Evolutionary conservation across 2,113 vertebrate genomes (phyloP).

Genomic region (Tinamus guttatus): DNA sequence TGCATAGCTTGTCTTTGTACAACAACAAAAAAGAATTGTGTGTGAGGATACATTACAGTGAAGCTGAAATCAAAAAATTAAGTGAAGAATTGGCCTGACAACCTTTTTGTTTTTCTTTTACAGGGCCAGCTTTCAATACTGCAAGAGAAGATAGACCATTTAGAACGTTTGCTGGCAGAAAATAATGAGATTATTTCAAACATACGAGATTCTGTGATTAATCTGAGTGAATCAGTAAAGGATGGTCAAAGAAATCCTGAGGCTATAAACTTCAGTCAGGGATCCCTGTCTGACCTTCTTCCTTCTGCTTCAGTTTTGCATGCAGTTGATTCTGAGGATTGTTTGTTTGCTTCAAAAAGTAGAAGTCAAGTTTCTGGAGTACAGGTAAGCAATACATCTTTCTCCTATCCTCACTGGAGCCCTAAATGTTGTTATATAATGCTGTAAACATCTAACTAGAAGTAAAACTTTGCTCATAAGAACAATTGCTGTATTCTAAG

Average conservation of each 20-base stretch:
- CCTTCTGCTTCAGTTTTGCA: constrained; percentile 54
- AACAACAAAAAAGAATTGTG: neutral
- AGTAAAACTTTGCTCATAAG: neutral
- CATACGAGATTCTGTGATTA: constrained; percentile 88
- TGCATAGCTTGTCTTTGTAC: neutral
- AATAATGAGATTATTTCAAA: constrained; percentile 93
- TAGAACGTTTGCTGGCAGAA: constrained; percentile 88
- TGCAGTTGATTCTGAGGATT: constrained; percentile 77
- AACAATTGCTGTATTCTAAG: neutral
- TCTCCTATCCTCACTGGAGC: neutral
- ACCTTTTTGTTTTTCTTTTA: neutral
- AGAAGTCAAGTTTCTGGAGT: constrained; percentile 73
- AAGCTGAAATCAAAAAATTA: neutral
- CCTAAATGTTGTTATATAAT: neutral
- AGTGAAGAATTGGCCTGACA: neutral
- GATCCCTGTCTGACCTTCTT: constrained; percentile 60
- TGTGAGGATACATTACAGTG: neutral
- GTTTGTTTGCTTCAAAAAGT: constrained; percentile 76
- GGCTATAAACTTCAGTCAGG: constrained; percentile 78
- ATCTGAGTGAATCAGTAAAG: constrained; percentile 84
- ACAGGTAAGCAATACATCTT: constrained; percentile 78
- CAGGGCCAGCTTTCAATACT: constrained; percentile 90
- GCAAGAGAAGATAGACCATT: constrained; percentile 91
- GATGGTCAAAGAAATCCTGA: constrained; percentile 74
- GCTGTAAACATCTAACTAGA: neutral